Evolutionary conservation across 2,888 invertebrate species (phyloP).

Genomic region (Cryptophagus acutangulus): DNA sequence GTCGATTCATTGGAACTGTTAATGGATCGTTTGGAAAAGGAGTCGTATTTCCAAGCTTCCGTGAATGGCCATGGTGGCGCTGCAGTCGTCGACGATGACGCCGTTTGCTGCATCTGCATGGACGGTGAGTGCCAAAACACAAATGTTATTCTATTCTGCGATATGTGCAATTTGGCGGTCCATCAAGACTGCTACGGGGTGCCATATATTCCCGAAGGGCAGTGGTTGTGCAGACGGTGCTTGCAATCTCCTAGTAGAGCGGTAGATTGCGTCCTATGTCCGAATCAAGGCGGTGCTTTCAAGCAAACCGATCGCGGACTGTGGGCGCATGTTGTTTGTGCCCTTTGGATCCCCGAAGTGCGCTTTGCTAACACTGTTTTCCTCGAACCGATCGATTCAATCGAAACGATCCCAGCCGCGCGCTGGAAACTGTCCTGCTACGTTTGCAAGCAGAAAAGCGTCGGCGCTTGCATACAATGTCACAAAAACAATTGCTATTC

Average conservation of each 20-base stretch:
- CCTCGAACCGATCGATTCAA: slow-evolving; percentile 95
- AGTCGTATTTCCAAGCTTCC: slow-evolving; percentile 86
- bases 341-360: slow-evolving; percentile 98
- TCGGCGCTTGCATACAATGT: slow-evolving; percentile 97
- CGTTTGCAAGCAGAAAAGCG: slow-evolving; percentile 88
- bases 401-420: slow-evolving; percentile 91
- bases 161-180: slow-evolving; percentile 98
- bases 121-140: slow-evolving; percentile 99
- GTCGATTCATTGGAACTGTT: slow-evolving; percentile 89
- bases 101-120: slow-evolving; percentile 97
- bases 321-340: slow-evolving; percentile 99
- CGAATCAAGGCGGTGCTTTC: slow-evolving; percentile 96
- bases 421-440: slow-evolving; percentile 96
- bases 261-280: slow-evolving; percentile 96
- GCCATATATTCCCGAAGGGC: slow-evolving; percentile 56
- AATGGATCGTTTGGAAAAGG: slow-evolving; percentile 97
- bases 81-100: slow-evolving; percentile 93
- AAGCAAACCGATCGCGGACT: slow-evolving; percentile 94
- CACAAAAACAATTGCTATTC: slow-evolving; percentile 94
- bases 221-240: slow-evolving; percentile 92
- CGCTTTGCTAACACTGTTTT: slow-evolving; percentile 97
- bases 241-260: slow-evolving; percentile 93
- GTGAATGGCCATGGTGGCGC: slow-evolving; percentile 64
- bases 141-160: slow-evolving; percentile 98
- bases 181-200: slow-evolving; percentile 99